A percentile compares a stretch with the other conserved stretches of the same genome.
Evolutionary conservation across 1,140 invertebrate genomes (phyloP).

Genomic region (Procambarus virginalis): DNA sequence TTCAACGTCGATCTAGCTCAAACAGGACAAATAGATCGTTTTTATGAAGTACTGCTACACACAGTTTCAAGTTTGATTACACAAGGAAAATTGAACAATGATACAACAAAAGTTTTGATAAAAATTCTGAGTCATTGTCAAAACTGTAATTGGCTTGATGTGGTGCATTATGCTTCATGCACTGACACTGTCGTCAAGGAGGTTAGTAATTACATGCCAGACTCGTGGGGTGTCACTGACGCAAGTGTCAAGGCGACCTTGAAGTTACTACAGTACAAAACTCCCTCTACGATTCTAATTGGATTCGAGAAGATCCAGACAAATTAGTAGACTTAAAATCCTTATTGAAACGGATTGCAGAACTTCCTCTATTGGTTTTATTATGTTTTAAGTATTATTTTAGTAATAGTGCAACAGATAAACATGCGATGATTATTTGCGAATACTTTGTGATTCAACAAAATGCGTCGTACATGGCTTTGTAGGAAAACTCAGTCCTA

Average conservation of each 20-base stretch:
- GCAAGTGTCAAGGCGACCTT: background rate
- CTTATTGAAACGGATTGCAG: background rate
- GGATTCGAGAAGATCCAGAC: background rate
- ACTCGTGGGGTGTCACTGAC: background rate
- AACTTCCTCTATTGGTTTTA: background rate
- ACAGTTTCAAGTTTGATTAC: background rate
- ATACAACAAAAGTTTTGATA: background rate
- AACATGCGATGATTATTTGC: background rate
- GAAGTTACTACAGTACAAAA: background rate
- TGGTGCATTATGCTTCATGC: background rate
- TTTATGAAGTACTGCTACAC: background rate
- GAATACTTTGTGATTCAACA: background rate
- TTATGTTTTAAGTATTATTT: background rate
- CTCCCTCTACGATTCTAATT: background rate
- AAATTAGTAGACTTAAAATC: background rate
- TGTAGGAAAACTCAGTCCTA: background rate
- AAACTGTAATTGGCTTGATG: background rate
- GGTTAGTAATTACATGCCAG: background rate
- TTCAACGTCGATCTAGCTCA: background rate
- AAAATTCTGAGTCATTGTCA: background rate
- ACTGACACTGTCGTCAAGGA: background rate
- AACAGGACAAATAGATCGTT: background rate
- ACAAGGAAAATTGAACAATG: background rate
- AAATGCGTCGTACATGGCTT: background rate
- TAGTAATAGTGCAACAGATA: background rate